Evolutionary conservation across 2,797 vertebrate species (phyloP).

Genomic region (Alca torda): DNA sequence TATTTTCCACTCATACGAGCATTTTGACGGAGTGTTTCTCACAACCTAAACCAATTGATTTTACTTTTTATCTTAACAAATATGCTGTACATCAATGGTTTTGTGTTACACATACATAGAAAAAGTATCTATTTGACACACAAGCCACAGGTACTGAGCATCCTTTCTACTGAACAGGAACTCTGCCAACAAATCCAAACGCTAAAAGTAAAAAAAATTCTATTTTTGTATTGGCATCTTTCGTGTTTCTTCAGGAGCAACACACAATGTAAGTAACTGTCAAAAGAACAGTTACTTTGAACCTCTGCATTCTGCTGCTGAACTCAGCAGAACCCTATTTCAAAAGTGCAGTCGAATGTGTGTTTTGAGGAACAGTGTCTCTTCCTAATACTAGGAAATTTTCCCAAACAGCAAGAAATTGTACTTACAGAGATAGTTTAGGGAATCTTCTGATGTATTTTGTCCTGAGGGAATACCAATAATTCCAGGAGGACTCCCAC

Average conservation of each 20-base stretch:
- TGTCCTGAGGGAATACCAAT: neutral
- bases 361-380: neutral
- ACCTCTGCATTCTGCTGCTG: neutral
- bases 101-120: neutral
- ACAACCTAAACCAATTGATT: neutral
- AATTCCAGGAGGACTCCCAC: neutral
- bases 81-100: fast-evolving
- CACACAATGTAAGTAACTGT: neutral
- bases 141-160: neutral
- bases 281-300: neutral
- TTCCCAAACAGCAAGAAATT: neutral
- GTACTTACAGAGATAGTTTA: neutral
- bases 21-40: neutral
- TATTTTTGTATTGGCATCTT: neutral
- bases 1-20: neutral
- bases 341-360: neutral
- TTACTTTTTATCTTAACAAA: neutral
- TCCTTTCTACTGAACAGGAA: neutral
- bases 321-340: neutral
- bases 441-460: neutral
- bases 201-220: neutral
- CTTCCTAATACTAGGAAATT: neutral
- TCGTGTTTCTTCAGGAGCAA: neutral
- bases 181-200: neutral
- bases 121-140: neutral